A percentile compares a stretch with the other conserved stretches of the same genome.
Evolutionary conservation across 2,888 invertebrate genomes (phyloP).

Genomic region (Chromoteleia sp.): DNA sequence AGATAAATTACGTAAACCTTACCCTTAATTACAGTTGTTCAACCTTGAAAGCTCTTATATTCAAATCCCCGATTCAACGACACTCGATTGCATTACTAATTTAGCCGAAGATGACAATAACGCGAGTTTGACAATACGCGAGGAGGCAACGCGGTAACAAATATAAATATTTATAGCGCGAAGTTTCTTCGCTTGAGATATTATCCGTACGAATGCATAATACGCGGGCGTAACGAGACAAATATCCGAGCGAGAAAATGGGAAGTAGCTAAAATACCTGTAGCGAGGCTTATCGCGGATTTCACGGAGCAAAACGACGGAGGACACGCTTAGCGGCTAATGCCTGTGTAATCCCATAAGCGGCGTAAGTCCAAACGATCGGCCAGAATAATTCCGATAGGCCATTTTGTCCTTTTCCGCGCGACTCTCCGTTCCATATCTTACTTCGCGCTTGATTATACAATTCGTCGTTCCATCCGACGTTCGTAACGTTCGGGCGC

Average conservation of each 20-base stretch:
- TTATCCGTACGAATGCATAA: conserved; percentile 58
- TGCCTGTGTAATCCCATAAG: conserved; percentile 83
- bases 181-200: conserved; percentile 36
- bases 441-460: conserved; percentile 17
- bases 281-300: conserved; percentile 75
- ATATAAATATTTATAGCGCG: conserved; percentile 52
- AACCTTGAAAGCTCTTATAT: too few species aligned
- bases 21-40: too few species aligned
- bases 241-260: conserved; percentile 64
- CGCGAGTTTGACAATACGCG: neutral
- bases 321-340: conserved; percentile 78
- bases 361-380: conserved; percentile 82
- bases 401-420: conserved; percentile 74
- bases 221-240: conserved; percentile 48
- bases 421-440: conserved; percentile 30
- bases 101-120: conserved; percentile 6
- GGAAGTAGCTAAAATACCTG: conserved; percentile 73
- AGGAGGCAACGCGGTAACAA: too few species aligned
- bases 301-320: conserved; percentile 74
- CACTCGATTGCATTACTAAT: neutral
- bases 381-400: conserved; percentile 80
- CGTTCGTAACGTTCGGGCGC: neutral
- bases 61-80: too few species aligned
- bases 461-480: conserved; percentile 25
- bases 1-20: too few species aligned